Conservation (phyloP, 2,888 invertebrate species). For the Encarsia formosa region DNA sequence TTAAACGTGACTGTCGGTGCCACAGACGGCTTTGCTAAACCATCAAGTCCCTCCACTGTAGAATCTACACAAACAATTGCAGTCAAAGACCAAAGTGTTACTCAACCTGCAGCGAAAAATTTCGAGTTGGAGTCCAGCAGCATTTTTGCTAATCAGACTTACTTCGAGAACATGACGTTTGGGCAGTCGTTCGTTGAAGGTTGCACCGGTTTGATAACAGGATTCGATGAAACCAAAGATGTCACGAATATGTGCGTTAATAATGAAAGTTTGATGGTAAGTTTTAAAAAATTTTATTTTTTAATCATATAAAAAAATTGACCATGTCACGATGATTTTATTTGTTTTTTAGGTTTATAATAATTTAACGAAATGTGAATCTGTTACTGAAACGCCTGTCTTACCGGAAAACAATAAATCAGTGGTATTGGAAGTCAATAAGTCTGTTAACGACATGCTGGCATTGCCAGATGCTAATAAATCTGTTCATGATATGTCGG, state of each 20-base stretch:
- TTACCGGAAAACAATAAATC: too few species aligned
- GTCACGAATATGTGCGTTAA: conserved; percentile 2
- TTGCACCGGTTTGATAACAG: not conserved
- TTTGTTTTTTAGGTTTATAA: too few species aligned
- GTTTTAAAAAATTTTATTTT: not conserved
- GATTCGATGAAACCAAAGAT: conserved; percentile 17
- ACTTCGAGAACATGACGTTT: conserved; percentile 36
- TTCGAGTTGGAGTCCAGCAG: conserved; percentile 35
- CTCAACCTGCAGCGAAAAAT: conserved; percentile 28
- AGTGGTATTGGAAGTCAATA: too few species aligned
- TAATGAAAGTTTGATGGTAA: conserved; percentile 13
- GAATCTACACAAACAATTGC: conserved; percentile 1
- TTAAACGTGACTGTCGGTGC: conserved; percentile 2
- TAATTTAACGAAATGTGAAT: too few species aligned
- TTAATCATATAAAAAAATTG: too few species aligned
- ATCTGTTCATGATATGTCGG: too few species aligned
- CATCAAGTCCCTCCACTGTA: not conserved
- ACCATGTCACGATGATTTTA: too few species aligned
- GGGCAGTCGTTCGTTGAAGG: conserved; percentile 17
- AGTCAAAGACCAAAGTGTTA: conserved; percentile 1
- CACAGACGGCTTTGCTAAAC: not conserved
- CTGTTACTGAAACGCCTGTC: too few species aligned
- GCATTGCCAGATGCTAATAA: too few species aligned
- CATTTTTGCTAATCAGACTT: conserved; percentile 37
- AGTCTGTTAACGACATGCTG: too few species aligned